A percentile compares a stretch with the other conserved stretches of the same genome.
Conservation (phyloP, 2,113 vertebrate species). For the Ancistrus triradiatus region DNA sequence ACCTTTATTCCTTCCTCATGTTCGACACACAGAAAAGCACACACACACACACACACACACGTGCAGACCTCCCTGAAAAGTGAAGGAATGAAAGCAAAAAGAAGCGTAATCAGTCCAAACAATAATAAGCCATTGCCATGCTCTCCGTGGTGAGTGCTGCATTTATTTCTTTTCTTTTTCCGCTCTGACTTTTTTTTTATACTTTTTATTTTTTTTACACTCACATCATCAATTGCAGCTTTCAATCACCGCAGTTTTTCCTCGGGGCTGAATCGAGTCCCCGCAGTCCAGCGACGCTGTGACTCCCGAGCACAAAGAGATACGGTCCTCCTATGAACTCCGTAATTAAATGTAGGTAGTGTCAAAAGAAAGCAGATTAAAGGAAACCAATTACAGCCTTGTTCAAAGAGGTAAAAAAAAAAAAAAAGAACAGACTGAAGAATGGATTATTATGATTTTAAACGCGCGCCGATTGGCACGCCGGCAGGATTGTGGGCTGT, state of each 20-base stretch:
- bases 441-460: slow-evolving; percentile 48
- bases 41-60: slow-evolving; percentile 8
- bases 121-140: slow-evolving; percentile 4
- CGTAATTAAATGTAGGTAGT: slow-evolving; percentile 44
- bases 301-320: slow-evolving; percentile 24
- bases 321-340: slow-evolving; percentile 35
- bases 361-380: slow-evolving; percentile 46
- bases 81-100: background rate
- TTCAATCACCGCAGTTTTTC: slow-evolving; percentile 20
- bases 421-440: too few relatives aligned
- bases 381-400: slow-evolving; percentile 46
- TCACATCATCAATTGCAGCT: slow-evolving; percentile 38
- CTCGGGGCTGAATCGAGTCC: slow-evolving; percentile 21
- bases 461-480: slow-evolving; percentile 39
- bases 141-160: background rate
- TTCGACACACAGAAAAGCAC: background rate
- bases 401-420: slow-evolving; percentile 41
- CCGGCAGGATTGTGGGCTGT: slow-evolving; percentile 31
- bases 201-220: background rate
- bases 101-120: slow-evolving; percentile 12
- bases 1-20: background rate
- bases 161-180: background rate
- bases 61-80: slow-evolving; percentile 7
- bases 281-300: slow-evolving; percentile 22
- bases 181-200: too few relatives aligned